Evolutionary conservation across 2,113 vertebrate genomes (phyloP).

Genomic region (Notothenia coriiceps): DNA sequence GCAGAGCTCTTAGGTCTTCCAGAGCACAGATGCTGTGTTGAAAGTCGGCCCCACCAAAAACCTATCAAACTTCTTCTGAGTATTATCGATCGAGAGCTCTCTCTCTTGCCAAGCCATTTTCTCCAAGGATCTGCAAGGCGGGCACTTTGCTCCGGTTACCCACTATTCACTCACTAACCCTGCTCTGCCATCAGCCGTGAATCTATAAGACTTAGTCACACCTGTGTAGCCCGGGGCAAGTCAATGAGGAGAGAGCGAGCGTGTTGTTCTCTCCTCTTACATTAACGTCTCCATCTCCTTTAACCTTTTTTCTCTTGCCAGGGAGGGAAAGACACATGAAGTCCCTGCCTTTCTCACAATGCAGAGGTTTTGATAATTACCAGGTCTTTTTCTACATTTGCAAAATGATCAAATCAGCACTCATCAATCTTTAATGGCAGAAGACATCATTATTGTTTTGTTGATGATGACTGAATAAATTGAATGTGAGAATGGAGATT

Average conservation of each 20-base stretch:
- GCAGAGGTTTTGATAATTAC: background rate
- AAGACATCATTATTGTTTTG: slow-evolving; percentile 9
- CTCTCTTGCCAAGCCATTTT: slow-evolving; percentile 65
- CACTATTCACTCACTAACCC: slow-evolving; percentile 62
- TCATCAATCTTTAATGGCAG: slow-evolving; percentile 43
- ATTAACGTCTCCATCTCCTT: slow-evolving; percentile 36
- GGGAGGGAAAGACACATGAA: background rate
- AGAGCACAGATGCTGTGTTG: slow-evolving; percentile 42
- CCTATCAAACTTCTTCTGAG: slow-evolving; percentile 65
- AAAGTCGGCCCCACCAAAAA: slow-evolving; percentile 52
- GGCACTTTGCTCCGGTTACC: slow-evolving; percentile 71
- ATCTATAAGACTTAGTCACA: slow-evolving; percentile 73
- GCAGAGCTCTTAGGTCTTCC: slow-evolving; percentile 38
- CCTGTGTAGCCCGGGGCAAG: slow-evolving; percentile 60
- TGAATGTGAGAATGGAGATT: slow-evolving; percentile 12
- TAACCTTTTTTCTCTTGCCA: slow-evolving; percentile 20
- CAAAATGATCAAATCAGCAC: slow-evolving; percentile 28
- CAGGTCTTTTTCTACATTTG: background rate
- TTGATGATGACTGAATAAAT: slow-evolving; percentile 21
- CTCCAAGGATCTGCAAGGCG: slow-evolving; percentile 69
- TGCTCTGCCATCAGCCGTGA: slow-evolving; percentile 48
- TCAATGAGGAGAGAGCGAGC: slow-evolving; percentile 8
- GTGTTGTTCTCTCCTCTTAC: slow-evolving; percentile 34
- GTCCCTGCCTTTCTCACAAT: background rate
- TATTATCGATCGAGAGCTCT: slow-evolving; percentile 60